phyloP scores from a whole-genome alignment of 1,140 invertebrate species.

The Scaptodrosophila lebanonensis region DNA sequence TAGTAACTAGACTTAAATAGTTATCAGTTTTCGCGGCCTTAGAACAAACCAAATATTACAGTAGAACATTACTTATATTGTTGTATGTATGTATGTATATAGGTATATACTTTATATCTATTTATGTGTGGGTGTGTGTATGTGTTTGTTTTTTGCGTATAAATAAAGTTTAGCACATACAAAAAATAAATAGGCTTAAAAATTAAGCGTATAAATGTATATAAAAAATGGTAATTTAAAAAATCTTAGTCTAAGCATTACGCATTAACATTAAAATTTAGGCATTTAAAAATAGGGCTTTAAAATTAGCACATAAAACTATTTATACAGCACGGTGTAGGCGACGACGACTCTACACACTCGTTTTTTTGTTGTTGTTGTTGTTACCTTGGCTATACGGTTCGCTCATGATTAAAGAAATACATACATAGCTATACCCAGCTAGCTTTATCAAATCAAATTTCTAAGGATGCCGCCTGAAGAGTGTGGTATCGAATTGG shows the following conservation, averaged over 20 bases:
- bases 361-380: too few species aligned
- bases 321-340: constrained; percentile 4
- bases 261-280: constrained; percentile 42
- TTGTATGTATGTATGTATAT: constrained; percentile 18
- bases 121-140: constrained; percentile 37
- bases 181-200: constrained; percentile 71
- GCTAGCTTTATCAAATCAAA: too few species aligned
- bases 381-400: too few species aligned
- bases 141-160: constrained; percentile 23
- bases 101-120: constrained; percentile 36
- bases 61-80: background rate
- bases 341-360: too few species aligned
- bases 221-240: constrained; percentile 68
- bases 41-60: background rate
- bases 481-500: too few species aligned
- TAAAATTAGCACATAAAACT: constrained; percentile 53
- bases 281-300: constrained; percentile 39
- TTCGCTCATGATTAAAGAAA: too few species aligned
- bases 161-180: constrained; percentile 63
- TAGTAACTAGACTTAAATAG: constrained; percentile 48
- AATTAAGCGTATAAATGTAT: constrained; percentile 61
- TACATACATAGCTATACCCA: too few species aligned
- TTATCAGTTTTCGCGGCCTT: constrained; percentile 51
- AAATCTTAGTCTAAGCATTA: constrained; percentile 52
- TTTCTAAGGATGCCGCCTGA: too few species aligned